Base-by-base conservation (phyloP, 2,113 vertebrate species). In the Protomyctophum bolini region DNA sequence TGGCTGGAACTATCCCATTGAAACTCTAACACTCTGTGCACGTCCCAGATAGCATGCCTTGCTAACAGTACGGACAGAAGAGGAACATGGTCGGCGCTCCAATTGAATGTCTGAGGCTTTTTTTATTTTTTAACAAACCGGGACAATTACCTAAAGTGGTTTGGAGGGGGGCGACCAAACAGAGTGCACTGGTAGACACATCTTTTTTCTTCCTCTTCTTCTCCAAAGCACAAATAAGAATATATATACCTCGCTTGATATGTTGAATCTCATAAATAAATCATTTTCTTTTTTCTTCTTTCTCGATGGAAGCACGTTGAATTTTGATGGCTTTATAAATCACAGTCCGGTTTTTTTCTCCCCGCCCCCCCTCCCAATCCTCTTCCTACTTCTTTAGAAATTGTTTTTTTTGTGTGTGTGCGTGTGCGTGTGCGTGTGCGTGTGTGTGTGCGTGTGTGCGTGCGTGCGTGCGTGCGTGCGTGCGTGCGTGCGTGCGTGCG, bases 201-300 rank as follows among this genome's bases (percentile, higher is more conserved):
- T 21, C 2, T 21, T 21, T 21, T 8, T 65, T 63, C 8, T 63
- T 54, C 33, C 2, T 41, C 33, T 41, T 41, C 33, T 41, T 6
- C 33, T 41, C 33, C 33, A 2, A 50, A 51, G 49, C 58, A 12
- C 15, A 28, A 7, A 15, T 46, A 67, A 21, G 58, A 41, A 41
- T 46, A 62, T 33, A 58, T 60, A 62, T 58, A 71, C 41, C 64
- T 63, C 71, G 65, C 63, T 33, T 75, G 58, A 83, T 71, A 51
- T 70, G 63, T 77, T 41, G 57, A 61, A 69, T 63, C 62, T 68
- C 51, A 83, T 83, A 73, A 77, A 87, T 80, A 83, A 80, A 83
- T 66, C 49, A 68, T 58, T 58, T 49, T 77, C 58, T 75, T 78
- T 61, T 52, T 55, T 63, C 57, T 54, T 21, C 58, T 72, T 65